Base-by-base conservation (phyloP, 2,888 invertebrate species). In the Chrysomela aeneicollis region DNA sequence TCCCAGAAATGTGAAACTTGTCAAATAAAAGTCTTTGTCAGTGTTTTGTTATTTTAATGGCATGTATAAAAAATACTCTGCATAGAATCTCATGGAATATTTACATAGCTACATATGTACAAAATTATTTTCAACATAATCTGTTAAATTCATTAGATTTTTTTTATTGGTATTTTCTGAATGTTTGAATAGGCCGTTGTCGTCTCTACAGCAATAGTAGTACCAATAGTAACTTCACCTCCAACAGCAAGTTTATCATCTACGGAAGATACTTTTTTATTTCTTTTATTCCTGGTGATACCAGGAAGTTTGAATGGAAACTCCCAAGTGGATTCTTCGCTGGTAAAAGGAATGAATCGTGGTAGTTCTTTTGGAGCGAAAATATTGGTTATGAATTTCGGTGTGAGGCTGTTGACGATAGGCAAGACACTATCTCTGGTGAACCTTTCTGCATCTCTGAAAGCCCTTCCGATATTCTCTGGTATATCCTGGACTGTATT, bases 371-470 rank as follows among this genome's bases (percentile, higher is more conserved):
- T 64, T 2, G 67, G 67, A 10, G 55, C 55, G 26, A 73, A 68
- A 62, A 70, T 61, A 26, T 74, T 70, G 5, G 63, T 66, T 4
- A 73, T 65, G 21, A 68, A 66, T 54, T 67, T 73, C 2, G 73
- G 71, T 9, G 71, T 66, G 12, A 73, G 61, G 47, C 63, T 71
- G 17, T 61, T 65, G 46, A 75, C 67, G n/a, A 74, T 63, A 0
- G 75, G 75, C 37, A 71, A 59, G 37, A 75, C 68, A 47, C 64
- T 74, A 5, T 67, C 64, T 59, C 70, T 72, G 50, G 74, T 70
- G 47, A 72, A 75, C n/a, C 69, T 65, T 54, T 74, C 72, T 6
- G 73, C 73, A 54, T 71, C 68, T 5, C 66, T 65, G 15, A 73
- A 55, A 55, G 72, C 61, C 55, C 66, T 73, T 10, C 67, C 69